Percentiles rank a stretch among this genome's conserved stretches.
Conservation (phyloP, 2,113 vertebrate species). For the Stigmatopora nigra region DNA sequence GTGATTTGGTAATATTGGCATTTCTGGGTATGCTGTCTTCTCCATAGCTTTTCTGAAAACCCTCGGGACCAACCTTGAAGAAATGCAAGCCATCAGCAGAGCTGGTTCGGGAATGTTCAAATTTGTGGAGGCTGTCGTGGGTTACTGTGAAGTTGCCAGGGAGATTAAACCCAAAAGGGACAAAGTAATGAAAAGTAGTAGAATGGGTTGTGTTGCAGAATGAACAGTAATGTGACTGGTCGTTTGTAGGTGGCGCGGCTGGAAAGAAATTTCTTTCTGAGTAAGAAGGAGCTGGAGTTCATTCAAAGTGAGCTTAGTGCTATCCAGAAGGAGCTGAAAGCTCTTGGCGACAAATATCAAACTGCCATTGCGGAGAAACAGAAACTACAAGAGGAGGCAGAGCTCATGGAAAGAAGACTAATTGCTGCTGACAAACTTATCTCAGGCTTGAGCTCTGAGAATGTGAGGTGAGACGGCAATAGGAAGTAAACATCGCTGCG, state of each 20-base stretch:
- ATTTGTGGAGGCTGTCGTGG: slow-evolving; percentile 89
- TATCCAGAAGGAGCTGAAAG: slow-evolving; percentile 78
- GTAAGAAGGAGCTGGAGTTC: slow-evolving; percentile 77
- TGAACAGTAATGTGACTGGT: neutral
- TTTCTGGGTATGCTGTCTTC: neutral
- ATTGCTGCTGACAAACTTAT: slow-evolving; percentile 91
- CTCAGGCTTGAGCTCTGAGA: slow-evolving; percentile 86
- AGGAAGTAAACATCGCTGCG: neutral
- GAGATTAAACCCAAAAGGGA: slow-evolving; percentile 92
- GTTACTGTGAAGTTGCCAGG: slow-evolving; percentile 84
- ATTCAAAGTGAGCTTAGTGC: slow-evolving; percentile 79
- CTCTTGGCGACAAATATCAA: slow-evolving; percentile 79
- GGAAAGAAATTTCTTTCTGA: slow-evolving; percentile 83
- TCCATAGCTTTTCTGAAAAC: slow-evolving; percentile 80
- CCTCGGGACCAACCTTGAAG: slow-evolving; percentile 78
- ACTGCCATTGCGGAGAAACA: slow-evolving; percentile 80
- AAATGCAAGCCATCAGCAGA: slow-evolving; percentile 91
- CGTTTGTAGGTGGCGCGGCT: slow-evolving; percentile 78
- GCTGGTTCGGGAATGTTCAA: slow-evolving; percentile 93
- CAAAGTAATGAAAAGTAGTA: slow-evolving; percentile 70
- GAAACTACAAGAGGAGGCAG: slow-evolving; percentile 84
- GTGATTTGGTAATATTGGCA: neutral
- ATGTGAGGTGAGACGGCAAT: slow-evolving; percentile 72
- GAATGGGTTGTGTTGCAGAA: neutral
- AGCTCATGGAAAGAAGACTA: slow-evolving; percentile 88